Percentiles rank a stretch among this genome's conserved stretches.
Evolutionary conservation across 2,113 vertebrate genomes (phyloP).

Genomic region (Thunnus maccoyii): DNA sequence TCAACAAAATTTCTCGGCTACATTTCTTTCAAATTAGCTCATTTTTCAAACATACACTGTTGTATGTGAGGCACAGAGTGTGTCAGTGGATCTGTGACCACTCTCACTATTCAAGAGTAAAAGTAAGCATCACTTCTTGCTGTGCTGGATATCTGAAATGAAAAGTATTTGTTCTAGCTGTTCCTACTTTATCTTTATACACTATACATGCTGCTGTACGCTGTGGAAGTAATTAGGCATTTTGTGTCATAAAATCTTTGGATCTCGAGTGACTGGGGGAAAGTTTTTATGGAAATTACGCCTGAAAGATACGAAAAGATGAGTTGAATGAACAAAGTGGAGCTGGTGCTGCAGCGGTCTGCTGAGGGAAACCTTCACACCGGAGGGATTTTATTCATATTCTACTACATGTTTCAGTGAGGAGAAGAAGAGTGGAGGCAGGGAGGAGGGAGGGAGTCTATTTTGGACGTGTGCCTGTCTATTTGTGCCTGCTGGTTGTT

Average conservation of each 20-base stretch:
- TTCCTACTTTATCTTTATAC: neutral
- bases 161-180: neutral
- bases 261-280: neutral
- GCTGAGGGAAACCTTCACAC: neutral
- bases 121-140: neutral
- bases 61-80: neutral
- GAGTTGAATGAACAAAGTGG: constrained; percentile 19
- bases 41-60: neutral
- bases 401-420: constrained; percentile 20
- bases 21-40: neutral
- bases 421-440: neutral
- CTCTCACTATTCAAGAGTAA: neutral
- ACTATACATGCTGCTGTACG: neutral
- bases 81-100: too few relatives aligned
- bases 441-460: neutral
- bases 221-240: constrained; percentile 6
- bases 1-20: too few relatives aligned
- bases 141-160: neutral
- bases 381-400: constrained; percentile 36
- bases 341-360: constrained; percentile 1
- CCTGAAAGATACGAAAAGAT: neutral
- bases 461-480: neutral
- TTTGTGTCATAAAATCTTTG: constrained; percentile 15
- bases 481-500: neutral
- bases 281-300: neutral